These are phyloP conservation scores for Leptarthrus brevirostris DNA, from an alignment of 2,888 invertebrate genomes.

Conservation along the genomic window DNA sequence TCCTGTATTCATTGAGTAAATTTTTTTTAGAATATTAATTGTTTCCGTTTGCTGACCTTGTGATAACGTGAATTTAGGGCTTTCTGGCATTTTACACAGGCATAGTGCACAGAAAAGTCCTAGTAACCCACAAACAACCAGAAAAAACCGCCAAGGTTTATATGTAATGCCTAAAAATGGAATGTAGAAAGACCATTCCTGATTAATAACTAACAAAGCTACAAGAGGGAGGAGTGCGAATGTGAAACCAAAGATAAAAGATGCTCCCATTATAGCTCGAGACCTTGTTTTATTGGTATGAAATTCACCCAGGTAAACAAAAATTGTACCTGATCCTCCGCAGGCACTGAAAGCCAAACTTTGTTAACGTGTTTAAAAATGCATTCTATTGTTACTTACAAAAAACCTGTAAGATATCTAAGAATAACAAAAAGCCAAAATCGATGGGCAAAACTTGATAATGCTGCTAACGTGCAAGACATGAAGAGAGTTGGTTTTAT, in stretches of 20 bases:
- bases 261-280: constrained; percentile 64
- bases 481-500: constrained; percentile 67
- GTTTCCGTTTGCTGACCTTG: constrained; percentile 59
- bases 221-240: constrained; percentile 62
- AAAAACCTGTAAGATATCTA: constrained; percentile 62
- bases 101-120: constrained; percentile 60
- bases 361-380: neutral
- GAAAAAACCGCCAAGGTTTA: constrained; percentile 63
- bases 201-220: constrained; percentile 63
- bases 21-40: constrained; percentile 59
- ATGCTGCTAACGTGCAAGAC: constrained; percentile 67
- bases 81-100: constrained; percentile 62
- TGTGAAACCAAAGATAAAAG: constrained; percentile 62
- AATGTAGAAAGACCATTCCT: constrained; percentile 60
- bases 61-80: constrained; percentile 62
- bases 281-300: constrained; percentile 67
- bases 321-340: constrained; percentile 66
- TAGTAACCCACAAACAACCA: constrained; percentile 62
- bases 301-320: constrained; percentile 70
- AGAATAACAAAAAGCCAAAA: constrained; percentile 68
- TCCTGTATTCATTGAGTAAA: constrained; percentile 60
- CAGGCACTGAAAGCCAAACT: neutral
- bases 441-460: constrained; percentile 68
- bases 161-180: constrained; percentile 59
- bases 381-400: too few relatives aligned